Evolutionary conservation across 2,888 invertebrate genomes (phyloP).

Genomic region (Agriopis aurantiaria): DNA sequence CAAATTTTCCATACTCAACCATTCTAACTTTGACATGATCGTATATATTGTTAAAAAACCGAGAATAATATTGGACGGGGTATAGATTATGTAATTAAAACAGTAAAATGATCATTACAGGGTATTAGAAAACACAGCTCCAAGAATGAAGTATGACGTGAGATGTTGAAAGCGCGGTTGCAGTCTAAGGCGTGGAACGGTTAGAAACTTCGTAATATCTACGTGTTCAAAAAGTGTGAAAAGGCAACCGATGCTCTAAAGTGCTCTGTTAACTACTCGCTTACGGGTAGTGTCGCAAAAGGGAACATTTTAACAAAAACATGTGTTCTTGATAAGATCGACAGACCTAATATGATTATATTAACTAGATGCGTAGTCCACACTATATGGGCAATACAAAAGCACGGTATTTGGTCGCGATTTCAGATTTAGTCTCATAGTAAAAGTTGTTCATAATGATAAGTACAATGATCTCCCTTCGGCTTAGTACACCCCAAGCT

Average conservation of each 20-base stretch:
- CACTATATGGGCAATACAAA: no score
- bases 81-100: neutral
- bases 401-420: no score
- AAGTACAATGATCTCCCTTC: no score
- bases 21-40: no score
- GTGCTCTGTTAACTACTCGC: neutral
- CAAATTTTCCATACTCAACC: no score
- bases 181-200: neutral
- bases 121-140: slow-evolving; percentile 17
- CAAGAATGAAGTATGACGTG: slow-evolving; percentile 31
- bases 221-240: neutral
- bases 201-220: neutral
- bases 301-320: neutral
- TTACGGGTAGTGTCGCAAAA: neutral
- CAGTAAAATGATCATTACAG: slow-evolving; percentile 14
- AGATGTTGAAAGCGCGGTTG: neutral
- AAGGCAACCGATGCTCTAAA: neutral
- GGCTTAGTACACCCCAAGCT: no score
- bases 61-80: no score
- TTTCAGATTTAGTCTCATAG: neutral
- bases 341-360: neutral
- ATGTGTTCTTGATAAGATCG: neutral
- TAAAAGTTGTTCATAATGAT: no score
- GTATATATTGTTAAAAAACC: no score
- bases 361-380: no score